phyloP scores from a whole-genome alignment of 2,888 invertebrate genomes.

The Cheilosia urbana region DNA sequence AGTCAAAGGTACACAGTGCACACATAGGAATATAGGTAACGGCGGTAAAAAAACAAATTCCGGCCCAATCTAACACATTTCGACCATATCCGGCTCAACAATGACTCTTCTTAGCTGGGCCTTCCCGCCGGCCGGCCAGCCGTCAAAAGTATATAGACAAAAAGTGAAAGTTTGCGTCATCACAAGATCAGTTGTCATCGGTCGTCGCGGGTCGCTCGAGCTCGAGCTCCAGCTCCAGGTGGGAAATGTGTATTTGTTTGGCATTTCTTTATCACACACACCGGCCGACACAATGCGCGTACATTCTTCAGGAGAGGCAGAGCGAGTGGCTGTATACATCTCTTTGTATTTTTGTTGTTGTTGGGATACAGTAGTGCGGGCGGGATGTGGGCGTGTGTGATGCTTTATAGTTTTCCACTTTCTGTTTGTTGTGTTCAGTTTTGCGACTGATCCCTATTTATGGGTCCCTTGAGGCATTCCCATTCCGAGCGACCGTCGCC shows the following conservation, averaged over 20 bases:
- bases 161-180: conserved; percentile 74
- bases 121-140: background rate
- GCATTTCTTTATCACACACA: conserved; percentile 29
- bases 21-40: background rate
- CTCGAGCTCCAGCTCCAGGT: conserved; percentile 45
- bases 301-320: conserved; percentile 26
- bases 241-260: conserved; percentile 50
- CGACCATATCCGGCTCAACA: conserved; percentile 70
- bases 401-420: conserved; percentile 14
- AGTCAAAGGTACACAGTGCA: background rate
- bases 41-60: background rate
- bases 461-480: conserved; percentile 60
- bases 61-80: conserved; percentile 66
- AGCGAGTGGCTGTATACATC: conserved; percentile 37
- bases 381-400: conserved; percentile 57
- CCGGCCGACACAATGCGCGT: conserved; percentile 40
- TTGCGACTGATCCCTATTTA: conserved; percentile 68
- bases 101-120: conserved; percentile 26
- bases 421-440: conserved; percentile 17
- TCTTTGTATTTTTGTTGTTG: conserved; percentile 41
- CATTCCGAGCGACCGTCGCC: background rate
- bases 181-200: conserved; percentile 30
- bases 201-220: conserved; percentile 37
- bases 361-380: conserved; percentile 47
- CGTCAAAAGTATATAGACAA: conserved; percentile 18